These are phyloP conservation scores for Daktulosphaira vitifoliae DNA, from an alignment of 1,140 invertebrate species.

Conservation along the genomic window DNA sequence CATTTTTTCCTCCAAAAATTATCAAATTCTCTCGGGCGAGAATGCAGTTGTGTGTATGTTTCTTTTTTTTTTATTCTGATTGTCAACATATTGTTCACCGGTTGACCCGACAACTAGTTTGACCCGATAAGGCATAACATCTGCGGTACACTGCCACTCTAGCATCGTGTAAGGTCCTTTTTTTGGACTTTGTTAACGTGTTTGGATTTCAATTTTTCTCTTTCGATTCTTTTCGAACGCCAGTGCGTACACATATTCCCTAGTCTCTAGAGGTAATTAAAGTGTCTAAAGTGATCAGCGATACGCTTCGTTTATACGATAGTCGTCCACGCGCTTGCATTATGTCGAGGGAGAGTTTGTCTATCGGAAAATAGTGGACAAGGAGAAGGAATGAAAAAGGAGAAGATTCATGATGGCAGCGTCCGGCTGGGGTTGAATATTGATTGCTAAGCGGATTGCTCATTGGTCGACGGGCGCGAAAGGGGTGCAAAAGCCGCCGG, in stretches of 20 bases:
- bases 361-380: too few species aligned
- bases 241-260: not conserved
- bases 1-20: too few species aligned
- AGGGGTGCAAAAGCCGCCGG: constrained; percentile 31
- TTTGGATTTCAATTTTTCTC: not conserved
- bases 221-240: not conserved
- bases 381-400: not conserved
- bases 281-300: constrained; percentile 16
- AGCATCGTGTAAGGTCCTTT: too few species aligned
- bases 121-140: not conserved
- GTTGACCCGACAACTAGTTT: constrained; percentile 23
- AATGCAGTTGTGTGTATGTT: not conserved
- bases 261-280: constrained; percentile 10
- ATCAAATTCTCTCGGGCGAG: too few species aligned
- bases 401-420: constrained; percentile 32
- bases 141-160: too few species aligned
- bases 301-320: not conserved
- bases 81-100: constrained; percentile 27
- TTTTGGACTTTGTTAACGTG: not conserved
- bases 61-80: constrained; percentile 17
- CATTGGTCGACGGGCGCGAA: constrained; percentile 28
- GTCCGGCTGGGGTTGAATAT: constrained; percentile 31
- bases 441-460: constrained; percentile 32
- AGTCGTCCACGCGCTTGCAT: too few species aligned
- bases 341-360: too few species aligned